Conservation (phyloP, 2,888 invertebrate species). For the Standfussiana lucernea region DNA sequence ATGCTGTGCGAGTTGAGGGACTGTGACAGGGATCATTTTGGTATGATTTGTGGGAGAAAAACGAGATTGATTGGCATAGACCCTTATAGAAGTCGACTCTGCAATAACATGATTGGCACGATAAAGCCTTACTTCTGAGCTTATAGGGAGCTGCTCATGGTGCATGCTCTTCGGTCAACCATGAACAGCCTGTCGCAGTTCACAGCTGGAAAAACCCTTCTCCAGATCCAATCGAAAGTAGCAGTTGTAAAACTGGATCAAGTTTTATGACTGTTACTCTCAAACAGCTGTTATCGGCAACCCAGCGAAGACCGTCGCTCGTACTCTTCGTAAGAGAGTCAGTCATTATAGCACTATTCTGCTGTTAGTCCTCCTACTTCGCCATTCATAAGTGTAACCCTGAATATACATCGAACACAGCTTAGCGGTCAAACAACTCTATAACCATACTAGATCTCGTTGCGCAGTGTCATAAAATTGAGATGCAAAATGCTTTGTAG, state of each 20-base stretch:
- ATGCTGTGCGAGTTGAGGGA: constrained; percentile 37
- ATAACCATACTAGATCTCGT: constrained; percentile 51
- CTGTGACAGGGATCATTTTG: constrained; percentile 54
- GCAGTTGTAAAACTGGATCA: background rate
- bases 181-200: background rate
- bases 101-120: background rate
- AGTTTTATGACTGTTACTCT: background rate
- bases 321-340: background rate
- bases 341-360: background rate
- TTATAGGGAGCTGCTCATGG: background rate
- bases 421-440: constrained; percentile 63
- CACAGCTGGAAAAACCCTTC: background rate
- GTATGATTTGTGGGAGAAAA: constrained; percentile 34
- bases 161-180: background rate
- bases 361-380: background rate
- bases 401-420: background rate
- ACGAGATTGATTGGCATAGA: background rate
- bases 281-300: no score
- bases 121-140: background rate
- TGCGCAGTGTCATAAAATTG: constrained; percentile 76
- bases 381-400: background rate
- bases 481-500: constrained; percentile 75
- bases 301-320: background rate
- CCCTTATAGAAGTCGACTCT: background rate
- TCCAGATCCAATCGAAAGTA: background rate